A percentile compares a stretch with the other conserved stretches of the same genome.
These are phyloP conservation scores for Atrina japonica DNA, from an alignment of 2,888 invertebrate genomes.

Conservation along the genomic window DNA sequence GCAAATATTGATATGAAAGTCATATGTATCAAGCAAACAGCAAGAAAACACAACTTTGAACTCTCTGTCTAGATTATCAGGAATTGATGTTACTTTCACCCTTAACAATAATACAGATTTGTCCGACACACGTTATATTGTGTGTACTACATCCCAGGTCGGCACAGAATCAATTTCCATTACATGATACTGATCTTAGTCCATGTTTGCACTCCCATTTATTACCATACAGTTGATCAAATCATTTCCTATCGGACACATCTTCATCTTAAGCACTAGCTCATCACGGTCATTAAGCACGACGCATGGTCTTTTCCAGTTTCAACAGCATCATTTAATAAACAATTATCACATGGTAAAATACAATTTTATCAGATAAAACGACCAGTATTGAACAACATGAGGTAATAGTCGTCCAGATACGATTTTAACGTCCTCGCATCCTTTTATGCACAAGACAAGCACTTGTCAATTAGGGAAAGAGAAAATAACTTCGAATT, in stretches of 20 bases:
- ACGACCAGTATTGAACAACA: slow-evolving; percentile 22
- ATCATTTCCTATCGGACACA: slow-evolving; percentile 25
- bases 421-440: slow-evolving; percentile 30
- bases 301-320: slow-evolving; percentile 29
- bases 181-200: slow-evolving; percentile 28
- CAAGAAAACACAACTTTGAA: not conserved
- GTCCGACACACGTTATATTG: not conserved
- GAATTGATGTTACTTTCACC: not conserved
- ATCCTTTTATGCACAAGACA: slow-evolving; percentile 30
- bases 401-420: slow-evolving; percentile 35
- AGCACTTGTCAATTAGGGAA: slow-evolving; percentile 34
- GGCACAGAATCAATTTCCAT: slow-evolving; percentile 32
- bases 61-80: not conserved
- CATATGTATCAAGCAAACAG: slow-evolving; percentile 2
- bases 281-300: slow-evolving; percentile 27
- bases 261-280: slow-evolving; percentile 31
- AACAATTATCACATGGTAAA: slow-evolving; percentile 35
- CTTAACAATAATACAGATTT: not conserved
- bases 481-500: slow-evolving; percentile 36
- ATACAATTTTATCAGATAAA: slow-evolving; percentile 28
- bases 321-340: slow-evolving; percentile 27
- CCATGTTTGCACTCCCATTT: slow-evolving; percentile 34
- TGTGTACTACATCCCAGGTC: slow-evolving; percentile 22
- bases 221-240: slow-evolving; percentile 29
- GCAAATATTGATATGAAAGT: not conserved